Evolutionary conservation across 2,113 vertebrate species (phyloP).

Genomic region (Myotis lucifugus): DNA sequence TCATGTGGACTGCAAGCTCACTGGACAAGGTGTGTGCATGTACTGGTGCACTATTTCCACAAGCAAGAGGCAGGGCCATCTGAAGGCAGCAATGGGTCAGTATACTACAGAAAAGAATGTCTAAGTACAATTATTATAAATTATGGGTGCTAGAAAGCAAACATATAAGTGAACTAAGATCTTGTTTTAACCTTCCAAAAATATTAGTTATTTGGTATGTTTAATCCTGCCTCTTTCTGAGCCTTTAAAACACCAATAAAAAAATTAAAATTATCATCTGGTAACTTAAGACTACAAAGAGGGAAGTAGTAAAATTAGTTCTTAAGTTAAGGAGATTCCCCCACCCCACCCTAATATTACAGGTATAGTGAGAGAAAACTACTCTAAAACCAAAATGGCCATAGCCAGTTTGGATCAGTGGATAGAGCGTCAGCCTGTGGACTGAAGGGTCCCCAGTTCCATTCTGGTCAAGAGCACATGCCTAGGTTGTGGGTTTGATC

Average conservation of each 20-base stretch:
- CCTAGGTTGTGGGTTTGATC: too few species aligned
- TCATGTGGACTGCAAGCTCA: not conserved
- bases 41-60: not conserved
- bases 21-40: not conserved
- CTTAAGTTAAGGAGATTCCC: not conserved
- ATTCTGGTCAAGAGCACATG: too few species aligned
- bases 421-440: too few species aligned
- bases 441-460: too few species aligned
- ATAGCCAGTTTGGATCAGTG: too few species aligned
- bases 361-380: not conserved
- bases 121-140: not conserved
- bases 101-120: not conserved
- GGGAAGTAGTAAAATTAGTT: not conserved
- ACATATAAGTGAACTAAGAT: not conserved
- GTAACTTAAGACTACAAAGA: not conserved
- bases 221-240: slow-evolving; percentile 29
- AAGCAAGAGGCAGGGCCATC: not conserved
- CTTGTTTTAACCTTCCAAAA: slow-evolving; percentile 20
- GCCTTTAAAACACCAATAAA: not conserved
- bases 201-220: not conserved
- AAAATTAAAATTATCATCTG: not conserved
- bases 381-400: not conserved
- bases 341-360: not conserved
- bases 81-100: not conserved
- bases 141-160: not conserved